Evolutionary conservation across 1,140 invertebrate species (phyloP).

Genomic region (Pseudobourletiella spinata): DNA sequence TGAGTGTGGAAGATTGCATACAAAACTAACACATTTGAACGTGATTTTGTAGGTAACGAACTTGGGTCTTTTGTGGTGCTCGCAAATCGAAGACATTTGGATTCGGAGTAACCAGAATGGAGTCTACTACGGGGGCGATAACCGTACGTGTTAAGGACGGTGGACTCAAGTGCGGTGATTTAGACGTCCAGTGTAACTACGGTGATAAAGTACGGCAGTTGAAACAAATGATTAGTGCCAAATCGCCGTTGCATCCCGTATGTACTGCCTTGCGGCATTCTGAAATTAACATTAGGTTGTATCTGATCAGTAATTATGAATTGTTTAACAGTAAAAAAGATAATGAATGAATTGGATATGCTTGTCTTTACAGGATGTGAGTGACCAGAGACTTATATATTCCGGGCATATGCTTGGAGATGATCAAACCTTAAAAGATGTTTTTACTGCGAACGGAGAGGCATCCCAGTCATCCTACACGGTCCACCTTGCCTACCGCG

Average conservation of each 20-base stretch:
- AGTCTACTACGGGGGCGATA: background rate
- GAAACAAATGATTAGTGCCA: constrained; percentile 22
- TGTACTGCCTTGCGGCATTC: too few species aligned
- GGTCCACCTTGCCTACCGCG: constrained; percentile 28
- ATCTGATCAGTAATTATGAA: too few species aligned
- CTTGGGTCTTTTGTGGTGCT: too few species aligned
- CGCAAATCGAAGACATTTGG: too few species aligned
- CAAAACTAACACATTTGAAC: too few species aligned
- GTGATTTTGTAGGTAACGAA: too few species aligned
- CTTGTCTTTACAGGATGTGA: constrained; percentile 22
- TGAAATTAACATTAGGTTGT: too few species aligned
- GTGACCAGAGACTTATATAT: constrained; percentile 31
- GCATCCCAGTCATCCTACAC: constrained; percentile 15
- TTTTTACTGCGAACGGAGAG: constrained; percentile 14
- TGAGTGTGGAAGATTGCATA: too few species aligned
- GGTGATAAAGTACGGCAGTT: constrained; percentile 14
- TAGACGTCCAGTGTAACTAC: constrained; percentile 23
- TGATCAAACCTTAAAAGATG: constrained; percentile 22
- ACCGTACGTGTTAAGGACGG: constrained; percentile 18
- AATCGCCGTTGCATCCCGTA: constrained; percentile 28
- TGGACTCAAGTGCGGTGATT: constrained; percentile 28
- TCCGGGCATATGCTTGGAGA: constrained; percentile 34
- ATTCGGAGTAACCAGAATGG: too few species aligned
- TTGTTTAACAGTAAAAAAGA: too few species aligned
- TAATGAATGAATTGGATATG: too few species aligned